phyloP scores from a whole-genome alignment of 2,113 vertebrate species.

The Triplophysa rosa region DNA sequence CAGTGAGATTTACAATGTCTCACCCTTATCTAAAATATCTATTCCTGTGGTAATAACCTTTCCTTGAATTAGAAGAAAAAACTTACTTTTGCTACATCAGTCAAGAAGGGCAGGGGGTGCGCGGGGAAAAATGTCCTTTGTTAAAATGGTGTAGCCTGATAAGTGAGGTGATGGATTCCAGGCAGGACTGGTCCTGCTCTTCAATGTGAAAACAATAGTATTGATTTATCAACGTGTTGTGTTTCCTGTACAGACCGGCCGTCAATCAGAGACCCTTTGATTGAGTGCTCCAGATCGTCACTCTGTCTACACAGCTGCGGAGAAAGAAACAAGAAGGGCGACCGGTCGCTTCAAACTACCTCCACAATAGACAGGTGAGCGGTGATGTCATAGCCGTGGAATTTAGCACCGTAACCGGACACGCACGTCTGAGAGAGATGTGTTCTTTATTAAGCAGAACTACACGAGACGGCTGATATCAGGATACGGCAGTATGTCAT shows the following conservation, averaged over 20 bases:
- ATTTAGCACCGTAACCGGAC: constrained; percentile 48
- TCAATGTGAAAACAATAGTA: constrained; percentile 70
- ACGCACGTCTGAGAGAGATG: constrained; percentile 23
- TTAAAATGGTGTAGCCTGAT: constrained; percentile 62
- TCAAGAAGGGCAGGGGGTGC: constrained; percentile 45
- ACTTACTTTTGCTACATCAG: constrained; percentile 48
- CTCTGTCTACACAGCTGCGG: constrained; percentile 57
- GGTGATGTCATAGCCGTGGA: constrained; percentile 52
- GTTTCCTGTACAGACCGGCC: constrained; percentile 68
- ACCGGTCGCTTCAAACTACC: constrained; percentile 23
- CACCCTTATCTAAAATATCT: constrained; percentile 48
- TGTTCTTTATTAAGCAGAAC: constrained; percentile 18
- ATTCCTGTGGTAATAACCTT: constrained; percentile 53
- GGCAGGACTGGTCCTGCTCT: constrained; percentile 62
- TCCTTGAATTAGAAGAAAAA: constrained; percentile 48
- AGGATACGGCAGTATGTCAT: constrained; percentile 19
- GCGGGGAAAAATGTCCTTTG: constrained; percentile 46
- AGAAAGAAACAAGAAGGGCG: constrained; percentile 61
- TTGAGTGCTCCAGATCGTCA: constrained; percentile 62
- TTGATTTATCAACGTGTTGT: constrained; percentile 68
- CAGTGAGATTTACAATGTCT: constrained; percentile 53
- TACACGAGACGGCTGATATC: constrained; percentile 32
- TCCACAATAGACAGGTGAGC: constrained; percentile 52
- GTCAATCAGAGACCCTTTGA: constrained; percentile 65
- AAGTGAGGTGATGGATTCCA: constrained; percentile 68